phyloP scores from a whole-genome alignment of 2,888 invertebrate genomes.

The Erebia aethiops region DNA sequence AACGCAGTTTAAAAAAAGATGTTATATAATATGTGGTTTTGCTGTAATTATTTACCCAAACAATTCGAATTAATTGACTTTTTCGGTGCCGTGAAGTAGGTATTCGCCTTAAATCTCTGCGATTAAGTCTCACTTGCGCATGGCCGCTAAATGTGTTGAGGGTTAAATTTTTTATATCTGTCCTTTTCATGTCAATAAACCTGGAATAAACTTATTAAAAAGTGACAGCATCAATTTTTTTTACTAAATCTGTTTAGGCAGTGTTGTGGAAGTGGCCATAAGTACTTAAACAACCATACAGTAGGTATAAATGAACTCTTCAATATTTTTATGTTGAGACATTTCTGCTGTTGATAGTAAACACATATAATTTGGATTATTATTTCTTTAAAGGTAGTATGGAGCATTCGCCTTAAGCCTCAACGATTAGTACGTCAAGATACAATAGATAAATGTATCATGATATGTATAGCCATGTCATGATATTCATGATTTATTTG shows the following conservation, averaged over 20 bases:
- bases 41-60: background rate
- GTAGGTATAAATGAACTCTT: background rate
- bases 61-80: background rate
- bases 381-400: constrained; percentile 6
- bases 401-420: constrained; percentile 15
- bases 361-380: constrained; percentile 15
- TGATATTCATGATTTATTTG: background rate
- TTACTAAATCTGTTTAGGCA: too few relatives aligned
- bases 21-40: too few relatives aligned
- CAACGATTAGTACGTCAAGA: constrained; percentile 15
- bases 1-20: too few relatives aligned
- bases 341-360: background rate
- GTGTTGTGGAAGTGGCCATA: too few relatives aligned
- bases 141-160: too few relatives aligned
- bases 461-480: background rate
- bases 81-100: background rate
- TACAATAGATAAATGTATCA: constrained; percentile 8
- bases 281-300: background rate
- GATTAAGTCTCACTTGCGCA: background rate
- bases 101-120: background rate
- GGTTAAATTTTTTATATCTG: too few relatives aligned
- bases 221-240: too few relatives aligned
- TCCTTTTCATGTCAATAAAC: too few relatives aligned
- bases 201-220: too few relatives aligned
- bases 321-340: background rate